These are phyloP conservation scores for Calcarius lapponicus DNA, from an alignment of 2,797 vertebrate species.

Conservation along the genomic window DNA sequence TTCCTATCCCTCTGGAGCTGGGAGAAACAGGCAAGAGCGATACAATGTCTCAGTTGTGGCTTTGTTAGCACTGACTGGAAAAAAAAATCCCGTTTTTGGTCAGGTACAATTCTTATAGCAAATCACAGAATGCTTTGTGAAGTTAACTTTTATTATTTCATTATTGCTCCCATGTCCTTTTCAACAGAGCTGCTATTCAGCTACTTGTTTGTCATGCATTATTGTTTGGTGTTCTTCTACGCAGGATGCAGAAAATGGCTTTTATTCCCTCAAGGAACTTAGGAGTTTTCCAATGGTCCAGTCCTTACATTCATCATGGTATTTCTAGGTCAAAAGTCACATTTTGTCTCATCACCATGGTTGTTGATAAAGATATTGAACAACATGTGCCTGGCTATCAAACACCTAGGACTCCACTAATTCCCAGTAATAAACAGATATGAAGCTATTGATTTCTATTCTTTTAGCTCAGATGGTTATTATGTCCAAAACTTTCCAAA, in stretches of 20 bases:
- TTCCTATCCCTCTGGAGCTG: background rate
- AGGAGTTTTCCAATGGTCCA: background rate
- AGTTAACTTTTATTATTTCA: background rate
- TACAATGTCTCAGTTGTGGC: background rate
- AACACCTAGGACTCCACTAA: background rate
- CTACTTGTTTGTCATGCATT: background rate
- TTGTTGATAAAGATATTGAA: background rate
- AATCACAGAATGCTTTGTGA: background rate
- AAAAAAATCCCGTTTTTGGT: background rate
- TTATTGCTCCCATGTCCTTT: background rate
- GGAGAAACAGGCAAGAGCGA: background rate
- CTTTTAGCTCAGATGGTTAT: background rate
- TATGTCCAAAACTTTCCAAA: background rate
- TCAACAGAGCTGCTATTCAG: background rate
- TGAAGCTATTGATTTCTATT: background rate
- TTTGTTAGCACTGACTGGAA: background rate
- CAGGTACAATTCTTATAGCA: background rate
- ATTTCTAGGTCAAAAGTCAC: background rate
- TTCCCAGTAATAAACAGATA: background rate
- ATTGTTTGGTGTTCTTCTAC: background rate
- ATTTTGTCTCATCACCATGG: background rate
- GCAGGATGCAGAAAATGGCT: background rate
- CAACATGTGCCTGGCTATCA: background rate
- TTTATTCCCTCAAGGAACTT: background rate
- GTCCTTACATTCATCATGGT: background rate